Conservation (phyloP, 2,113 vertebrate species). For the Melanerpes formicivorus region DNA sequence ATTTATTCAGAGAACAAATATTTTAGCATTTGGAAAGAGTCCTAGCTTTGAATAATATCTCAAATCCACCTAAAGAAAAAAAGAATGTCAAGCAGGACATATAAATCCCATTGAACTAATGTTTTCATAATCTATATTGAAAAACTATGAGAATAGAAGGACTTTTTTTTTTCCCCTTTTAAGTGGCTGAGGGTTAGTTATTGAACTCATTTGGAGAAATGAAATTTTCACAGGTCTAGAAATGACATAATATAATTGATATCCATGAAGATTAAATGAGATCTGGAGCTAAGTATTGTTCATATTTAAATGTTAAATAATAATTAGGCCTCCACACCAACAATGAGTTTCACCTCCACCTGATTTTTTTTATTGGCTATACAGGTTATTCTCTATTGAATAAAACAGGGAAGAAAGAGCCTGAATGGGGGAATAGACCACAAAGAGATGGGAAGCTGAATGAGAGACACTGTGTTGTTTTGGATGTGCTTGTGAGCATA, state of each 20-base stretch:
- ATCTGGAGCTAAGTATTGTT: slow-evolving; percentile 47
- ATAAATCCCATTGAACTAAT: slow-evolving; percentile 53
- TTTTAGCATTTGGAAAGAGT: slow-evolving; percentile 37
- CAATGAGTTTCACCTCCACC: slow-evolving; percentile 1
- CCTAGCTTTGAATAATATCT: slow-evolving; percentile 31
- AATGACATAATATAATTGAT: slow-evolving; percentile 59
- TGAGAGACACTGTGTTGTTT: background rate
- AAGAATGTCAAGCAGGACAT: slow-evolving; percentile 42
- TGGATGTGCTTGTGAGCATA: background rate
- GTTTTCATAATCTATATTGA: slow-evolving; percentile 45
- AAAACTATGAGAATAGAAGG: slow-evolving; percentile 13
- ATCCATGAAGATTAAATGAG: slow-evolving; percentile 50
- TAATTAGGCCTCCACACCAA: slow-evolving; percentile 46
- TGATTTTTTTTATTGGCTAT: slow-evolving; percentile 44
- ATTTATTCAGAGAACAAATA: slow-evolving; percentile 57
- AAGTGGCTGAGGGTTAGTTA: slow-evolving; percentile 36
- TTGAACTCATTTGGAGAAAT: slow-evolving; percentile 51
- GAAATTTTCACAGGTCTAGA: slow-evolving; percentile 55
- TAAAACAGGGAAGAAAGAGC: background rate
- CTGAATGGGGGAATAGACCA: background rate
- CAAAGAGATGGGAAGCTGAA: background rate
- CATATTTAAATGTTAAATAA: slow-evolving; percentile 61
- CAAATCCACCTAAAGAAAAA: slow-evolving; percentile 23
- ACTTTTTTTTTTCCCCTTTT: background rate
- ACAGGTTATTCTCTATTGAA: background rate